Percentiles rank a stretch among this genome's conserved stretches.
These are phyloP conservation scores for Cinara cedri DNA, from an alignment of 2,888 invertebrate species.

Conservation along the genomic window DNA sequence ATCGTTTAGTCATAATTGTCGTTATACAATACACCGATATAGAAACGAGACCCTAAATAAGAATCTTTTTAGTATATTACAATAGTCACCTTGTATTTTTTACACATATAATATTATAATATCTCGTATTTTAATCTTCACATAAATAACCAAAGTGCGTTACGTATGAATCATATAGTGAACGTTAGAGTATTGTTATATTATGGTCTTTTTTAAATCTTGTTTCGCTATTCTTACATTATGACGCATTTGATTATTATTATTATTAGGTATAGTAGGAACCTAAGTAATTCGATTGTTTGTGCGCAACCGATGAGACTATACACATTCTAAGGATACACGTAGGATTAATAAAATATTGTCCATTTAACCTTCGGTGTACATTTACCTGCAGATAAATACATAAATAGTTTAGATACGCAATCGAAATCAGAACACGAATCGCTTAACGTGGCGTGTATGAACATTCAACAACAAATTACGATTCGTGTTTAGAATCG, in stretches of 20 bases:
- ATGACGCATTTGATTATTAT: not conserved
- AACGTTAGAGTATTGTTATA: not conserved
- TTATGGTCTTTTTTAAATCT: not conserved
- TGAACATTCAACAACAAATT: no score
- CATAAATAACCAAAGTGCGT: slow-evolving; percentile 2
- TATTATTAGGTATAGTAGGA: not conserved
- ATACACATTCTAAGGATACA: not conserved
- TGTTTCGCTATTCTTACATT: not conserved
- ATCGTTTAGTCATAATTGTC: no score
- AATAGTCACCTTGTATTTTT: slow-evolving; percentile 13
- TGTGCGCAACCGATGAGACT: not conserved
- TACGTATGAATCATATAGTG: not conserved
- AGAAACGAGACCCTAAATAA: no score
- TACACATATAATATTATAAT: not conserved
- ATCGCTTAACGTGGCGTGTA: no score
- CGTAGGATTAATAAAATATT: not conserved
- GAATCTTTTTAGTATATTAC: no score
- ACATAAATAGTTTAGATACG: no score
- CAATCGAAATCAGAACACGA: no score
- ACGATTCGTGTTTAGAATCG: no score
- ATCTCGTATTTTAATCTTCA: slow-evolving; percentile 1
- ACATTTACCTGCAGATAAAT: no score
- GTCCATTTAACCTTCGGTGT: not conserved
- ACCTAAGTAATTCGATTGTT: slow-evolving; percentile 7
- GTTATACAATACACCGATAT: no score